These are phyloP conservation scores for Paramormyrops hopkinsi DNA, from an alignment of 2,797 vertebrate genomes.

Conservation along the genomic window DNA sequence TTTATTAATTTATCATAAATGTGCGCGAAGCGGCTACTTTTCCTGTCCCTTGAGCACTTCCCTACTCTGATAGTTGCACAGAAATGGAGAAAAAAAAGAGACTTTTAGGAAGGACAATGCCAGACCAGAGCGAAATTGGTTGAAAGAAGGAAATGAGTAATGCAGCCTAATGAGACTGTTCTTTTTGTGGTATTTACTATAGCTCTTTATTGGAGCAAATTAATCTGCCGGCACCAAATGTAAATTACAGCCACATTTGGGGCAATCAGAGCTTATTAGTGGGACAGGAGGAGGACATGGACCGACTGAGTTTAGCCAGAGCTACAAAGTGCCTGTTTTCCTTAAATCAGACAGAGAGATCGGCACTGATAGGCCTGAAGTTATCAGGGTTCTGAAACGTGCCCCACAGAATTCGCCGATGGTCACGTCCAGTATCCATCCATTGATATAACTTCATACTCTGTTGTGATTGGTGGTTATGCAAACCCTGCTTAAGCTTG, in stretches of 20 bases:
- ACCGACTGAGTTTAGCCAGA: neutral
- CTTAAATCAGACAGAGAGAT: neutral
- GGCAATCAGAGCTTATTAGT: slow-evolving; percentile 19
- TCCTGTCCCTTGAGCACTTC: neutral
- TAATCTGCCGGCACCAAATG: slow-evolving; percentile 22
- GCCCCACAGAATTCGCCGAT: neutral
- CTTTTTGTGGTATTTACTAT: slow-evolving; percentile 29
- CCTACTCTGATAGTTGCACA: slow-evolving; percentile 5
- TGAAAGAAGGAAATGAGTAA: slow-evolving; percentile 24
- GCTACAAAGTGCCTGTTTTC: neutral
- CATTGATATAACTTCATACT: neutral
- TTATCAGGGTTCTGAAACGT: too few relatives aligned
- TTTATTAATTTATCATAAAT: neutral
- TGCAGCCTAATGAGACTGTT: slow-evolving; percentile 24
- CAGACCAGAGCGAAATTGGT: slow-evolving; percentile 10
- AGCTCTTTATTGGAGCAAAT: slow-evolving; percentile 22
- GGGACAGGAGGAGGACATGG: neutral
- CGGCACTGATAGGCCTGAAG: neutral
- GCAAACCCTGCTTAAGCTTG: neutral
- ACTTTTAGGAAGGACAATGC: neutral
- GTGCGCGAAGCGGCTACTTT: neutral
- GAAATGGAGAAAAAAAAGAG: neutral
- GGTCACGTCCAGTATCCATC: neutral
- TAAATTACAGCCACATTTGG: slow-evolving; percentile 17
- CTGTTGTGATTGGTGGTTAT: neutral